Evolutionary conservation across 2,888 invertebrate genomes (phyloP).

Genomic region (Eupithecia tripunctaria): DNA sequence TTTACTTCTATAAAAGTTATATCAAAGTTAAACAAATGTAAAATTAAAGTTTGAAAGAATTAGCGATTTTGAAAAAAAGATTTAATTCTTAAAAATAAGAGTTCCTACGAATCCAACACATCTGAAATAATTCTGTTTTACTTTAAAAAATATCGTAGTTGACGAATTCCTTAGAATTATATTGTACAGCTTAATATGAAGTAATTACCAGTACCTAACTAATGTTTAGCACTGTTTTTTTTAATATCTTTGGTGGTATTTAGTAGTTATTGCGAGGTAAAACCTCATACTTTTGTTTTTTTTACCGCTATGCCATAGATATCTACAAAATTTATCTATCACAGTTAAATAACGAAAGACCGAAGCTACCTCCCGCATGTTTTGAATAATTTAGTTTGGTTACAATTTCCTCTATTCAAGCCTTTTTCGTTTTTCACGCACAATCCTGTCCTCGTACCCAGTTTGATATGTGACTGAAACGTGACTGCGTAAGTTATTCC

Average conservation of each 20-base stretch:
- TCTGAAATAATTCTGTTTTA: no score
- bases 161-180: no score
- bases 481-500: slow-evolving; percentile 34
- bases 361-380: slow-evolving; percentile 25
- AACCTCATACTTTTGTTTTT: not conserved
- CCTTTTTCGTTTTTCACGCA: slow-evolving; percentile 26
- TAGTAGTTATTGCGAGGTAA: not conserved
- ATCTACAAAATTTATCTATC: not conserved
- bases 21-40: not conserved
- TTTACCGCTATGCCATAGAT: not conserved
- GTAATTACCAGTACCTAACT: no score
- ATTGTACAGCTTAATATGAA: no score
- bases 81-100: no score
- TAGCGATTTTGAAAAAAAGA: no score
- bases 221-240: no score
- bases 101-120: no score
- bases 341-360: slow-evolving; percentile 1
- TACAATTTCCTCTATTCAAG: slow-evolving; percentile 32
- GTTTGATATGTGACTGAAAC: slow-evolving; percentile 57
- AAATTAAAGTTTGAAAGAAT: no score
- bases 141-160: no score
- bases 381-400: slow-evolving; percentile 60
- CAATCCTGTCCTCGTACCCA: slow-evolving; percentile 28
- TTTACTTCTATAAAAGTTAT: no score
- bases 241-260: no score